Base-by-base conservation (phyloP, 37 sponge, comb jelly and placozoan genomes). In the Hormiphora californensis region DNA sequence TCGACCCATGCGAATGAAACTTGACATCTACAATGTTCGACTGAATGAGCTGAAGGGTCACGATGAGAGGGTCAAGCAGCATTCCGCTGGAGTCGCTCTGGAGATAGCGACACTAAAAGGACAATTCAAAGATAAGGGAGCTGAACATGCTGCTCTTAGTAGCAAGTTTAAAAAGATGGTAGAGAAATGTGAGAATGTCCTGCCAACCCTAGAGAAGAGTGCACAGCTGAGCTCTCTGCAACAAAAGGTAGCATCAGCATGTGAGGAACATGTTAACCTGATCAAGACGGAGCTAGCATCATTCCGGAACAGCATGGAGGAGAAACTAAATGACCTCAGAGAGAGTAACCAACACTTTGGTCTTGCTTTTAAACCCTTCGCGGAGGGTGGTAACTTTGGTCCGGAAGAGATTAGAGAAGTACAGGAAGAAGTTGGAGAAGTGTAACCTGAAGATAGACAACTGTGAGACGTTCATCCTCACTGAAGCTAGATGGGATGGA, bases 401-500 rank as follows among this genome's bases (percentile, higher is more conserved):
- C 81, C 81, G 46, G 81, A 73, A 22, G 81, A 73, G 43, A 73
- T n/a, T 73, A 38, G 81, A 73, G 43, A 73, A 43, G 25, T 73
- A 40, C 46, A n/a, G 81, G 1, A 73, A 73, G 23, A 39, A 33
- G 23, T 30, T 73, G 3, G 81, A 73, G 44, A 73, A 73, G 38
- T 73, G 81, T 28, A 73, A 73, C 23, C 81, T 73, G 7, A 73
- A 73, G 81, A 73, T 73, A n/a, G 81, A 73, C 44, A 73, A 73
- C 81, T 73, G 81, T 41, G 81, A 73, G 25, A 73, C 81, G 25
- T 73, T 41, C 23, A 73, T 73, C 38, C 46, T 73, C 4, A n/a
- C 44, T 36, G 81, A 73, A 73, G n/a, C 81, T 73, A 8, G 81
- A 73, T 73, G 81, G 81, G 23, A 73, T 73, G 81, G 81, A 73